Base-by-base conservation (phyloP, 2,113 vertebrate species). In the Notothenia rossii region DNA sequence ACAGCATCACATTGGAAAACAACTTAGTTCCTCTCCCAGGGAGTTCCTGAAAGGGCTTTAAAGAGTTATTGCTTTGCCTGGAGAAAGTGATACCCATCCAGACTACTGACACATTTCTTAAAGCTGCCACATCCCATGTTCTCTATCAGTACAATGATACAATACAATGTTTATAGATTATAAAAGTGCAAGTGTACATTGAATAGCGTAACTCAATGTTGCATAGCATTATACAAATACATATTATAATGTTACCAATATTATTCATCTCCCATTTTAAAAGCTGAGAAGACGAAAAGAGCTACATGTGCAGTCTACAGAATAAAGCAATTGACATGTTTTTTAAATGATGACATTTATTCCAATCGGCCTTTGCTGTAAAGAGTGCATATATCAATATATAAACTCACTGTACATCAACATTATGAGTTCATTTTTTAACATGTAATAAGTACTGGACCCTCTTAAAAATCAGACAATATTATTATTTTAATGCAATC, bases 41-140 rank as follows among this genome's bases (percentile, higher is more conserved):
- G 82, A 90, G 72, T 81, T 49, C 70, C 71, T 82, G 54, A 85
- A 80, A 85, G 49, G 40, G 15, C 60, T 68, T 33, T 82, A 86
- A 85, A 82, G 79, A 84, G 72, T 84, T 87, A 86, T 83, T 84
- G 75, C 86, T 77, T 79, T 79, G 79, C 74, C 75, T 3, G 2
- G 63, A 79, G 72, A 68, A 83, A 81, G 69, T 78, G 60, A 79
- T 85, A 89, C 60, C 75, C 45, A 74, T 76, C 29, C 78, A 54
- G 55, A 72, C 12, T 70, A 55, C 62, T 80, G 68, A 71, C 45
- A 66, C 70, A 68, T 75, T 85, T 80, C 63, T 82, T 77, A 46
- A 72, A 81, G 50, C 73, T 82, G 66, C 77, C 69, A 80, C 72
- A 80, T 53, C 60, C 65, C 60, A 67, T 88, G 68, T 77, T 65